Evolutionary conservation across 2,113 vertebrate genomes (phyloP).

Genomic region (Cyprinus carpio): DNA sequence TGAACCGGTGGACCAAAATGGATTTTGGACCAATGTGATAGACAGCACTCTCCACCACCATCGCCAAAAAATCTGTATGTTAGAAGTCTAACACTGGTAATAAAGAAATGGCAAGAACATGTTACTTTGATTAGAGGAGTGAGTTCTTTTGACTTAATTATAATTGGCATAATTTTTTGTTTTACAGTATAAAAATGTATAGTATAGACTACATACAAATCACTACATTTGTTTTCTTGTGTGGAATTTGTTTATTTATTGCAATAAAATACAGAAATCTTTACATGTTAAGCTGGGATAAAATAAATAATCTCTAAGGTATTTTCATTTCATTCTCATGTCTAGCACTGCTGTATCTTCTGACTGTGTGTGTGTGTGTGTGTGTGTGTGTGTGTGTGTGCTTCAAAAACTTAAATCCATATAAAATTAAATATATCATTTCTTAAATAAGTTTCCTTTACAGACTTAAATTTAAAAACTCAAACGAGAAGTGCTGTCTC

Average conservation of each 20-base stretch:
- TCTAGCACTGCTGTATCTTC: neutral
- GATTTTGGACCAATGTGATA: too few relatives aligned
- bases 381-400: too few relatives aligned
- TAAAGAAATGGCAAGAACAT: neutral
- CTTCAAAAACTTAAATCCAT: too few relatives aligned
- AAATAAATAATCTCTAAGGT: neutral
- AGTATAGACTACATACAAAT: neutral
- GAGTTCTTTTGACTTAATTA: neutral
- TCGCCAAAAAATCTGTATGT: neutral
- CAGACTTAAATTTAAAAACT: conserved; percentile 87
- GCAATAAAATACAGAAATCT: too few relatives aligned
- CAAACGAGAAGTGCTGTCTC: conserved; percentile 88
- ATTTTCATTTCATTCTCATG: neutral
- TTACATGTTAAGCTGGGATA: neutral
- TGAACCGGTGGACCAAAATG: neutral
- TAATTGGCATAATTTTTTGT: neutral
- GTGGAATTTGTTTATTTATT: neutral
- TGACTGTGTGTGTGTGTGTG: neutral
- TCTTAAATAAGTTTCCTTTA: too few relatives aligned
- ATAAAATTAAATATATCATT: too few relatives aligned
- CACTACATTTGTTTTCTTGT: neutral
- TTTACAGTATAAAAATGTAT: neutral
- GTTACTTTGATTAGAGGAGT: neutral
- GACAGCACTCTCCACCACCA: neutral
- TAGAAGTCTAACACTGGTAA: neutral